phyloP scores from a whole-genome alignment of 2,113 vertebrate species.

The Fregetta grallaria region DNA sequence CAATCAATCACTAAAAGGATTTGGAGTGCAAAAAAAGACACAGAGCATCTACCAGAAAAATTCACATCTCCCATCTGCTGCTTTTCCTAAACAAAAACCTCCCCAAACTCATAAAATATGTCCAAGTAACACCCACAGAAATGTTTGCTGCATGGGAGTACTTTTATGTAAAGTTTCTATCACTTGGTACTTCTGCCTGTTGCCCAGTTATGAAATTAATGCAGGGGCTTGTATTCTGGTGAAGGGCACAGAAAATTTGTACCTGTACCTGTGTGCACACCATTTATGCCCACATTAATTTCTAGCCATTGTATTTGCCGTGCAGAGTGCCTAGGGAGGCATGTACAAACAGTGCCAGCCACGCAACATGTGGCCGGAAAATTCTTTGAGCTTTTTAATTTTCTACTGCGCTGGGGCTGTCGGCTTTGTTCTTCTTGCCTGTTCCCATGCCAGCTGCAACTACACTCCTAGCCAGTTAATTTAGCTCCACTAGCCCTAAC shows the following conservation, averaged over 20 bases:
- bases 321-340: neutral
- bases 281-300: neutral
- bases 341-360: neutral
- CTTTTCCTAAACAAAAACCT: neutral
- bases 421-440: neutral
- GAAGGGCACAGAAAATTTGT: neutral
- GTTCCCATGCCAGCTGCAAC: neutral
- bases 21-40: neutral
- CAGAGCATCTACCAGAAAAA: neutral
- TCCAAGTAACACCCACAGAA: neutral
- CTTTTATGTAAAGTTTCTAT: neutral
- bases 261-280: rapidly evolving
- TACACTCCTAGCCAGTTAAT: neutral
- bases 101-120: neutral
- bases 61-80: neutral
- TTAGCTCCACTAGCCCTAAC: neutral
- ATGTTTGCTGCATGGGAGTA: neutral
- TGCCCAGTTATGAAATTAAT: neutral
- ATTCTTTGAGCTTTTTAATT: neutral
- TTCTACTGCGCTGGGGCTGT: neutral
- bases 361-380: neutral
- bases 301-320: neutral
- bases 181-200: neutral
- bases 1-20: neutral
- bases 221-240: rapidly evolving